A percentile compares a stretch with the other conserved stretches of the same genome.
Conservation (phyloP, 2,113 vertebrate species). For the Phrynosoma platyrhinos region DNA sequence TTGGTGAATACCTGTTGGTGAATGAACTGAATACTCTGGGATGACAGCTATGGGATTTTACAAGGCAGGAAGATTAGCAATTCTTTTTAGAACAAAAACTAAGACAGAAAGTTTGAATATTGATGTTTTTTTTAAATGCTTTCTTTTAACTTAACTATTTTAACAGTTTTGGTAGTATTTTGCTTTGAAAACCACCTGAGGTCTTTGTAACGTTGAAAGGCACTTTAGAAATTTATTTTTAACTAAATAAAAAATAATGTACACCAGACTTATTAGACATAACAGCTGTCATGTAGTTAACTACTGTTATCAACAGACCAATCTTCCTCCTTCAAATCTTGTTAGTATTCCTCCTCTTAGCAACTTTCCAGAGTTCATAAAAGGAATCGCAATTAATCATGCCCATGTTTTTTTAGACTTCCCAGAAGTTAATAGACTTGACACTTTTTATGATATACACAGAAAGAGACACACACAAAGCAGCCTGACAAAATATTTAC, state of each 20-base stretch:
- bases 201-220: not conserved
- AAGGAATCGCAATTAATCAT: conserved; percentile 26
- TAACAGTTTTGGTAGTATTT: not conserved
- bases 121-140: no score
- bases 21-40: no score
- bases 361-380: conserved; percentile 16
- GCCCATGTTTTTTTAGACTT: conserved; percentile 46
- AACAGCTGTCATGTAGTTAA: not conserved
- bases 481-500: not conserved
- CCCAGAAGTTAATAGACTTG: conserved; percentile 2
- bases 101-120: no score
- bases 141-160: not conserved
- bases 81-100: no score
- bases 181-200: not conserved
- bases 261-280: not conserved
- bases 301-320: rapidly evolving
- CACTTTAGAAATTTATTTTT: no score
- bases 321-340: rapidly evolving
- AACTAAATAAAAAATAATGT: not conserved
- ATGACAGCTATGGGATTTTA: no score
- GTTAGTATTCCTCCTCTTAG: not conserved
- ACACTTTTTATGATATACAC: conserved; percentile 1
- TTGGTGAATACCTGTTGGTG: no score
- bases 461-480: not conserved
- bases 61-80: no score